A percentile compares a stretch with the other conserved stretches of the same genome.
Conservation (phyloP, 2,888 invertebrate species). For the Yponomeuta evonymella region DNA sequence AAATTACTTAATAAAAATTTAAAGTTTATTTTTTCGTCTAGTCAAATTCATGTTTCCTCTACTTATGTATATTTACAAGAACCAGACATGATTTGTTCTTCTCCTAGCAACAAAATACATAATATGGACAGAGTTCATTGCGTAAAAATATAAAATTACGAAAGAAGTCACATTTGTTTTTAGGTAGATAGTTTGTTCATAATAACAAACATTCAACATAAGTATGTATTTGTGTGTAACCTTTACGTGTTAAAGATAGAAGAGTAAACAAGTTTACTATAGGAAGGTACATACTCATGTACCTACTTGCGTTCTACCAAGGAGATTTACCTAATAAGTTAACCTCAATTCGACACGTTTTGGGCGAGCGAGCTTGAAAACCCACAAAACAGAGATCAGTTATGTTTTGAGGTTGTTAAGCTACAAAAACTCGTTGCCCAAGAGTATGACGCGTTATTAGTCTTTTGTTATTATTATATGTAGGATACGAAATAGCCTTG, state of each 20-base stretch:
- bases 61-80: too few relatives aligned
- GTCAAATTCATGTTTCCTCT: too few relatives aligned
- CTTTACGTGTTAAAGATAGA: not conserved
- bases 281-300: conserved; percentile 25
- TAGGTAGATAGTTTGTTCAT: not conserved
- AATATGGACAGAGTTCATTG: too few relatives aligned
- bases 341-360: conserved; percentile 37
- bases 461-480: conserved; percentile 50
- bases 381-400: not conserved
- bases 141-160: too few relatives aligned
- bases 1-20: too few relatives aligned
- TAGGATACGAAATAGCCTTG: conserved; percentile 67
- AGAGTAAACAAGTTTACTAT: not conserved
- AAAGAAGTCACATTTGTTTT: too few relatives aligned
- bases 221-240: not conserved
- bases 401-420: not conserved
- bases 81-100: too few relatives aligned
- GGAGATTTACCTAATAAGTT: conserved; percentile 26
- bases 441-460: conserved; percentile 29
- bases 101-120: too few relatives aligned
- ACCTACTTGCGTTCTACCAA: not conserved
- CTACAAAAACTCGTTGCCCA: not conserved
- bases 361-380: conserved; percentile 26
- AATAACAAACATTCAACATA: not conserved
- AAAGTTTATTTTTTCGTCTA: too few relatives aligned